These are phyloP conservation scores for Eidolon helvum DNA, from an alignment of 2,113 vertebrate genomes.

Conservation along the genomic window DNA sequence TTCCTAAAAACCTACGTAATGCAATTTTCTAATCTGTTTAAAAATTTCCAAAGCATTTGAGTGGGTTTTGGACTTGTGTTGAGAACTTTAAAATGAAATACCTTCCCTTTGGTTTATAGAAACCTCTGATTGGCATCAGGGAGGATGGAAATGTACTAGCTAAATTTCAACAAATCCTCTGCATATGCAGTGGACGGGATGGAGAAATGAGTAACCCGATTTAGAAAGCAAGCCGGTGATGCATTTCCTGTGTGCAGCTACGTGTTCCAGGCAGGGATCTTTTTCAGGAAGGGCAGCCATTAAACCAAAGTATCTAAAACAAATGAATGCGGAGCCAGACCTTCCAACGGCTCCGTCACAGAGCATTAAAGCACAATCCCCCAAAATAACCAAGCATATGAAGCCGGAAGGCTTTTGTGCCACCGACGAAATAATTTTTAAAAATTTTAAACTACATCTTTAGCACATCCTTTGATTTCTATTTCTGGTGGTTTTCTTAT, in stretches of 20 bases:
- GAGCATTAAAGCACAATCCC: not conserved
- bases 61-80: not conserved
- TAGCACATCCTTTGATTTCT: not conserved
- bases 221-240: not conserved
- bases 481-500: not conserved
- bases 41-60: conserved; percentile 23
- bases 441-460: not conserved
- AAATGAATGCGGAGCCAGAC: not conserved
- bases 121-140: conserved; percentile 1
- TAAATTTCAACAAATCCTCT: conserved; percentile 6
- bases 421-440: not conserved
- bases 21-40: conserved; percentile 49
- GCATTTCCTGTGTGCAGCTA: not conserved
- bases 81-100: conserved; percentile 41
- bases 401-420: not conserved
- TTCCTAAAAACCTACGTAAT: not conserved
- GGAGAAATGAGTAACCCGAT: not conserved
- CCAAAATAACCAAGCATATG: not conserved
- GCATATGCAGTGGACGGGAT: not conserved
- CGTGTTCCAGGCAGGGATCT: not conserved
- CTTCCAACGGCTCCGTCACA: not conserved
- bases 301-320: not conserved
- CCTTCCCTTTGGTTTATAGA: conserved; percentile 12
- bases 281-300: not conserved
- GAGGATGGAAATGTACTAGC: conserved; percentile 52